Percentiles rank a stretch among this genome's conserved stretches.
These are phyloP conservation scores for Crotalus horridus DNA, from an alignment of 2,113 vertebrate species.

Conservation along the genomic window DNA sequence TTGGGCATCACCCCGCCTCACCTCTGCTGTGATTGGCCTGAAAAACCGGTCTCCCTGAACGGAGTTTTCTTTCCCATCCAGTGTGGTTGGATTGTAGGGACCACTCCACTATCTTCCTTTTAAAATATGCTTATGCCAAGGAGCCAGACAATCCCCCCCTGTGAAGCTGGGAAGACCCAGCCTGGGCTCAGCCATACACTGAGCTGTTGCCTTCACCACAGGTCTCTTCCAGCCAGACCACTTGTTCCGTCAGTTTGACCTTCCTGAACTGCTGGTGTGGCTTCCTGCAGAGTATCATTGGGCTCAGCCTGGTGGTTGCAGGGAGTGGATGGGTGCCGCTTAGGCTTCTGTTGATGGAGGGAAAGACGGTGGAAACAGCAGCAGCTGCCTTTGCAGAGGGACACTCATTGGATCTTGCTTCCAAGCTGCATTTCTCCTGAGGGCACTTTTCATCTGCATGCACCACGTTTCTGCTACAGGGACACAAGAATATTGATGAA, in stretches of 20 bases:
- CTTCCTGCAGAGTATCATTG: not conserved
- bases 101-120: not conserved
- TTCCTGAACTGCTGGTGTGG: not conserved
- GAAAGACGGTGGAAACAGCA: not conserved
- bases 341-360: not conserved
- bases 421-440: not conserved
- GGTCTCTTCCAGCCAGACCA: not conserved
- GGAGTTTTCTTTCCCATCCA: not conserved
- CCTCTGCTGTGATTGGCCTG: not conserved
- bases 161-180: not conserved
- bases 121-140: not conserved
- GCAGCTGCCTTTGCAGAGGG: not conserved
- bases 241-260: not conserved
- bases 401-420: not conserved
- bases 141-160: not conserved
- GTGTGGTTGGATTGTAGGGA: not conserved
- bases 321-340: not conserved
- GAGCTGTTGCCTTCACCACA: not conserved
- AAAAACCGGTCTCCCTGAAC: not conserved
- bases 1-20: not conserved
- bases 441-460: not conserved
- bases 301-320: not conserved
- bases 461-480: not conserved
- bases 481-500: not conserved
- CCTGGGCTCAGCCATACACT: not conserved